A percentile compares a stretch with the other conserved stretches of the same genome.
Evolutionary conservation across 1,140 invertebrate species (phyloP).

Genomic region (Drosophila bocki): DNA sequence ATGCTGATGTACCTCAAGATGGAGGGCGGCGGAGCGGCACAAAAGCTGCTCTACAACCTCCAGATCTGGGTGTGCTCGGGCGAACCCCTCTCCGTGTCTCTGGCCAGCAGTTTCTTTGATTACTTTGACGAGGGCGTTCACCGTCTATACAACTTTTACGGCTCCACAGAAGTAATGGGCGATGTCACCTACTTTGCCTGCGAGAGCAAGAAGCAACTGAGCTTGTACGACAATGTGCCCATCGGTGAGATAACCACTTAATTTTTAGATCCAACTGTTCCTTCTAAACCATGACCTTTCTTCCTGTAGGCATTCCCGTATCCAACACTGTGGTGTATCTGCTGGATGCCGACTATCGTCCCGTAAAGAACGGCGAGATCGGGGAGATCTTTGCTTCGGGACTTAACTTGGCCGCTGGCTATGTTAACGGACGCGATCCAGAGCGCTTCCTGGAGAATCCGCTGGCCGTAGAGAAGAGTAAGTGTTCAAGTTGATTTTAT

Average conservation of each 20-base stretch:
- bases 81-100: conserved; percentile 89
- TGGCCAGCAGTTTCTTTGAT: conserved; percentile 90
- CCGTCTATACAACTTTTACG: conserved; percentile 93
- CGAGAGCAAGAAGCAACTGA: conserved; percentile 87
- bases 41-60: conserved; percentile 86
- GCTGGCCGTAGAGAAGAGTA: conserved; percentile 89
- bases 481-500: conserved; percentile 5
- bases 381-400: conserved; percentile 93
- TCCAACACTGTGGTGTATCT: conserved; percentile 93
- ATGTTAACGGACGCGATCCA: conserved; percentile 90
- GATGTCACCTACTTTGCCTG: conserved; percentile 90
- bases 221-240: conserved; percentile 89
- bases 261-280: neutral
- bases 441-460: conserved; percentile 91
- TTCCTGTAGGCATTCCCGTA: conserved; percentile 86
- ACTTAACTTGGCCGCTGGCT: conserved; percentile 91
- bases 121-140: conserved; percentile 88
- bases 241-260: conserved; percentile 88
- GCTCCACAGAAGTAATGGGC: conserved; percentile 94
- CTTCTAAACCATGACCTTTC: conserved; percentile 85
- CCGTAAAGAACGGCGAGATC: conserved; percentile 89
- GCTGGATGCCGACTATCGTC: conserved; percentile 89
- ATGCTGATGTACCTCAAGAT: conserved; percentile 90
- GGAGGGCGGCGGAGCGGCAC: conserved; percentile 82
- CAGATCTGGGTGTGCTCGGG: conserved; percentile 94